phyloP scores from a whole-genome alignment of 2,113 vertebrate species.

The Tursiops truncatus region DNA sequence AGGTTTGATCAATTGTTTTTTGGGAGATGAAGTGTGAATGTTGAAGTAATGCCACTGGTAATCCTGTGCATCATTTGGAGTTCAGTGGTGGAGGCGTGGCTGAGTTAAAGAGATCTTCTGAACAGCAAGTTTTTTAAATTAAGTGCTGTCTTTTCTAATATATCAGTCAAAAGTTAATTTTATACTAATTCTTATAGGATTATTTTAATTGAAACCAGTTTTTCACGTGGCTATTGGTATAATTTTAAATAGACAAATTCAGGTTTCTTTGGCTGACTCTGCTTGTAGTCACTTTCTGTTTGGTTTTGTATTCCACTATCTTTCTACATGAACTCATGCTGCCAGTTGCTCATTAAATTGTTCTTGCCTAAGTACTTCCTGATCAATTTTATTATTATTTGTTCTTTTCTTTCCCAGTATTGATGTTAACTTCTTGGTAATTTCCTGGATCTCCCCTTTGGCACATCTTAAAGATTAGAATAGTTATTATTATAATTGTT shows the following conservation, averaged over 20 bases:
- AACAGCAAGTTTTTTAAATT: background rate
- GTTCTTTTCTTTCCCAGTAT: slow-evolving; percentile 66
- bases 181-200: background rate
- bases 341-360: slow-evolving; percentile 71
- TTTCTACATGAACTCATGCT: slow-evolving; percentile 41
- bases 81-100: background rate
- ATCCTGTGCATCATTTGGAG: background rate
- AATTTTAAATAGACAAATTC: slow-evolving; percentile 10
- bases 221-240: background rate
- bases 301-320: slow-evolving; percentile 17
- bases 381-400: slow-evolving; percentile 73
- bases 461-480: slow-evolving; percentile 59
- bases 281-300: background rate
- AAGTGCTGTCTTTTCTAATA: background rate
- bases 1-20: background rate
- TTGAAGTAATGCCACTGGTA: background rate
- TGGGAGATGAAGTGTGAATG: background rate
- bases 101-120: background rate
- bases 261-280: background rate
- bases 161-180: background rate
- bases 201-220: slow-evolving; percentile 2
- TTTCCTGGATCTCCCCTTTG: slow-evolving; percentile 75
- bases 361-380: slow-evolving; percentile 71
- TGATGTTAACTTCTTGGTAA: slow-evolving; percentile 72
- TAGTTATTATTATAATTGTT: slow-evolving; percentile 72